Conservation (phyloP, 2,113 vertebrate genomes). For the Trachemys scripta region DNA sequence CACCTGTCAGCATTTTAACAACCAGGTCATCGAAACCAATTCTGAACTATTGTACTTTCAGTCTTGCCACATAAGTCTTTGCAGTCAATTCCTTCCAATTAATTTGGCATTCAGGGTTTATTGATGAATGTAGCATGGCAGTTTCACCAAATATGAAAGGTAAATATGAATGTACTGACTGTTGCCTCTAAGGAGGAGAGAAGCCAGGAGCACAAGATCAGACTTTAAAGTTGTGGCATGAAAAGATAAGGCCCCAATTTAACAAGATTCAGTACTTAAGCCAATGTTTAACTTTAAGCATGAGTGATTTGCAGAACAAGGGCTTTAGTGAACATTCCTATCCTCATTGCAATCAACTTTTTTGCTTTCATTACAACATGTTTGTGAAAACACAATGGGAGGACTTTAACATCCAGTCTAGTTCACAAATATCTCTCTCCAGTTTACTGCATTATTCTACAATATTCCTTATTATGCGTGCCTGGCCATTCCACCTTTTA, state of each 20-base stretch:
- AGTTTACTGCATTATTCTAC: neutral
- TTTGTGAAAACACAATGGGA: neutral
- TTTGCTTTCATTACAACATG: neutral
- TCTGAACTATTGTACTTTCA: neutral
- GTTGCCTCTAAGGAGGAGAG: neutral
- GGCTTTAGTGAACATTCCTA: neutral
- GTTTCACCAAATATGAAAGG: neutral
- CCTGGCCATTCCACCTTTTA: neutral
- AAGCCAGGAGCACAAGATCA: too few relatives aligned
- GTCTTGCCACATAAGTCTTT: too few relatives aligned
- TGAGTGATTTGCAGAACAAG: neutral
- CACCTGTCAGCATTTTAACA: neutral
- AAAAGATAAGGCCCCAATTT: rapidly evolving
- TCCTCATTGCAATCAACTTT: neutral
- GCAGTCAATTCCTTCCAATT: neutral
- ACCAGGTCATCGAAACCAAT: too few relatives aligned
- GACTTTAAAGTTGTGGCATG: rapidly evolving
- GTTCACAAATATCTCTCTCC: neutral
- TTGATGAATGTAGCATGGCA: neutral
- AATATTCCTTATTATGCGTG: neutral
- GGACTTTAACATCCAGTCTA: neutral
- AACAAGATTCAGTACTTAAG: neutral
- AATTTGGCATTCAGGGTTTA: neutral
- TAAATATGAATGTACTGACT: neutral
- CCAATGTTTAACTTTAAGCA: rapidly evolving